Percentiles rank a stretch among this genome's conserved stretches.
Evolutionary conservation across 1,140 invertebrate species (phyloP).

Genomic region (Drosophila albomicans): DNA sequence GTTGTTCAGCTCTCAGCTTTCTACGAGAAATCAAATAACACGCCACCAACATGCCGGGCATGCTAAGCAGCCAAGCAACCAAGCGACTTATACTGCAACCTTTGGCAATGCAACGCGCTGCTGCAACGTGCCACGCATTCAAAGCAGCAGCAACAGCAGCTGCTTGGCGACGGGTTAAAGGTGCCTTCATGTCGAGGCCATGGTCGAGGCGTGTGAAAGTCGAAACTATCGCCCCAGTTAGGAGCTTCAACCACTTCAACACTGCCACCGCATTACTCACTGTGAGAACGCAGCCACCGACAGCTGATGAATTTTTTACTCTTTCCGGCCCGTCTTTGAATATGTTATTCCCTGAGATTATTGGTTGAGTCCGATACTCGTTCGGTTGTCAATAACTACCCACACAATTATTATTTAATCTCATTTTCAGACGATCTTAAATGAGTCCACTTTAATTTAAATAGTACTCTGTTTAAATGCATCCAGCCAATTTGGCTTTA

Average conservation of each 20-base stretch:
- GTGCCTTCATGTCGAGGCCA: constrained; percentile 10
- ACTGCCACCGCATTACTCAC: not conserved
- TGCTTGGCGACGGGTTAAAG: constrained; percentile 25
- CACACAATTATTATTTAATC: too few relatives aligned
- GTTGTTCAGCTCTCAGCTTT: constrained; percentile 33
- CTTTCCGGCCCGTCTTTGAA: too few relatives aligned
- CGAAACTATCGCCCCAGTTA: constrained; percentile 15
- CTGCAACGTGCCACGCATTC: constrained; percentile 46
- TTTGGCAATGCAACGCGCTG: constrained; percentile 22
- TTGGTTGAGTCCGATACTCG: too few relatives aligned
- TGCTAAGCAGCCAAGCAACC: constrained; percentile 43
- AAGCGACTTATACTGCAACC: constrained; percentile 19
- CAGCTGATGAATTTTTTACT: too few relatives aligned
- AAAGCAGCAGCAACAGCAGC: constrained; percentile 10
- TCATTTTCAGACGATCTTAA: too few relatives aligned
- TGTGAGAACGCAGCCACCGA: too few relatives aligned
- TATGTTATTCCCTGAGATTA: too few relatives aligned
- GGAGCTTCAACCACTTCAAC: too few relatives aligned
- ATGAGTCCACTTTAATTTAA: too few relatives aligned
- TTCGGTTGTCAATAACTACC: too few relatives aligned
- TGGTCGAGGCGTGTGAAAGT: constrained; percentile 61
- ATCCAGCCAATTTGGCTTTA: too few relatives aligned
- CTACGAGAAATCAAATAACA: constrained; percentile 51
- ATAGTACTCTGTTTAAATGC: too few relatives aligned
- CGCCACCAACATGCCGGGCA: constrained; percentile 40